Conservation (phyloP, 2,888 invertebrate species). For the Ophion ellenae region DNA sequence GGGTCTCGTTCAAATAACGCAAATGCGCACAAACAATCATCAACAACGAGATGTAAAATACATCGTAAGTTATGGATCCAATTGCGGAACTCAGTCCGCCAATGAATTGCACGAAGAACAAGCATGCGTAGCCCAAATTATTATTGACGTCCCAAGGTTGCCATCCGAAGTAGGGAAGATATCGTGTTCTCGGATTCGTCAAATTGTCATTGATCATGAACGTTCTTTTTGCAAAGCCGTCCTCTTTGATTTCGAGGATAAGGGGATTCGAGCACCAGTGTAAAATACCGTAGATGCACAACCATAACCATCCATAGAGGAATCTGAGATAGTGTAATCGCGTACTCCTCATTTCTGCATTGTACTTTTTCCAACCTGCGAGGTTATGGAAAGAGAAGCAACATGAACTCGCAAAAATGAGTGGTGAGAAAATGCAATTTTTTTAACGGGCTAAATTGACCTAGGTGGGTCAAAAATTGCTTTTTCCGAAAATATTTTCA, state of each 20-base stretch:
- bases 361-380: constrained; percentile 51
- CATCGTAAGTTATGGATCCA: constrained; percentile 70
- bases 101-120: constrained; percentile 70
- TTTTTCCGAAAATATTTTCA: no score
- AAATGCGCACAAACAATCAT: constrained; percentile 69
- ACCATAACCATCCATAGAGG: constrained; percentile 64
- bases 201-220: constrained; percentile 19
- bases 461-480: no score
- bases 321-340: constrained; percentile 62
- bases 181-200: constrained; percentile 41
- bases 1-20: constrained; percentile 67
- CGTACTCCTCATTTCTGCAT: constrained; percentile 57
- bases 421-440: no score
- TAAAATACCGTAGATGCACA: constrained; percentile 67
- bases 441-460: no score
- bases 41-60: constrained; percentile 69
- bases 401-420: background rate
- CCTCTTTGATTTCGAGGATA: constrained; percentile 61
- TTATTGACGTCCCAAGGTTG: constrained; percentile 68
- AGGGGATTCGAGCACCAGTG: constrained; percentile 74
- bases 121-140: constrained; percentile 61
- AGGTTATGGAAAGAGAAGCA: background rate
- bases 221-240: constrained; percentile 16
- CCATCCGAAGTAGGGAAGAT: constrained; percentile 71
- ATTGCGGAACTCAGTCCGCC: constrained; percentile 68